Evolutionary conservation across 2,888 invertebrate genomes (phyloP).

Genomic region (Epirrita christyi): DNA sequence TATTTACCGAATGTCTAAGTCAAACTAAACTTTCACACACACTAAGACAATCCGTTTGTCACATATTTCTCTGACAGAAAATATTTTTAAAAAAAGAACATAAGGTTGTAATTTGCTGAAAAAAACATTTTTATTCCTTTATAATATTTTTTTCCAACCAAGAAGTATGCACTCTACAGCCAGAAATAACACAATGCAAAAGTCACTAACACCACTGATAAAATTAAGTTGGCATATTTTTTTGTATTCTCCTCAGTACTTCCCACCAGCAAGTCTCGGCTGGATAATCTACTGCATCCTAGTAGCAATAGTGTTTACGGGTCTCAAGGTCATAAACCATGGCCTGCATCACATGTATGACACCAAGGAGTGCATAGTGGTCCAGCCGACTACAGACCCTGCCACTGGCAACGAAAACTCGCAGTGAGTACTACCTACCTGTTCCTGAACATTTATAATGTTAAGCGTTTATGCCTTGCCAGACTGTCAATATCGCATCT

Average conservation of each 20-base stretch:
- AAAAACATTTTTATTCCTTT: no score
- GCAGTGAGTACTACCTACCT: conserved; percentile 63
- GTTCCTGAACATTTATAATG: no score
- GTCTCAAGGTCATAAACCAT: conserved; percentile 94
- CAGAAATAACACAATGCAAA: no score
- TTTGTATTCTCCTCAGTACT: conserved; percentile 86
- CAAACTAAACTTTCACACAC: background rate
- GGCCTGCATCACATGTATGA: conserved; percentile 97
- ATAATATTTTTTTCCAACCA: background rate
- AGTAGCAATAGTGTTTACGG: conserved; percentile 91
- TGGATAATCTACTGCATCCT: conserved; percentile 95
- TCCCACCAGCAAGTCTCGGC: conserved; percentile 91
- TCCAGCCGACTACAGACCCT: conserved; percentile 81
- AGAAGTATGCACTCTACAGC: no score
- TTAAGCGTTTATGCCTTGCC: no score
- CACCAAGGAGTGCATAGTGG: conserved; percentile 92
- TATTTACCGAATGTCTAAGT: no score
- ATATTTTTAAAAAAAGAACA: no score
- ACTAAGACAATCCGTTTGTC: background rate
- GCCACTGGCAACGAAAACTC: conserved; percentile 70
- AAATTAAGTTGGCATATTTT: background rate
- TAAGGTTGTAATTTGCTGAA: no score
- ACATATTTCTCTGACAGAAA: background rate
- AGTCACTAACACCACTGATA: no score
- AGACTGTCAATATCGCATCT: no score